These are phyloP conservation scores for Myzus persicae DNA, from an alignment of 1,140 invertebrate species.

Conservation along the genomic window DNA sequence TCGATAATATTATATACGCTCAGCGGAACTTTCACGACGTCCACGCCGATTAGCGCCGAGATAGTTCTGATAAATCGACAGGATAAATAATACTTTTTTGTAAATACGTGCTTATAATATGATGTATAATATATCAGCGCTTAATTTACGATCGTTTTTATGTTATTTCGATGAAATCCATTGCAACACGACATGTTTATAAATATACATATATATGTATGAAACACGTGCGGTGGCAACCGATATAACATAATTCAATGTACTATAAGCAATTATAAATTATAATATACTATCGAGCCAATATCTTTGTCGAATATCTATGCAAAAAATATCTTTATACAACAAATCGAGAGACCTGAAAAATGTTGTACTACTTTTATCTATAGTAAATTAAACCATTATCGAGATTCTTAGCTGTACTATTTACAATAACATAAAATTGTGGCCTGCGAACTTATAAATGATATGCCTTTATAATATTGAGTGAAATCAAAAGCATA, in stretches of 20 bases:
- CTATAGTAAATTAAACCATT: background rate
- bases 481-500: background rate
- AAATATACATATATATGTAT: background rate
- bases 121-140: background rate
- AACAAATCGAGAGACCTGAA: background rate
- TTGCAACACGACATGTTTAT: background rate
- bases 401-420: background rate
- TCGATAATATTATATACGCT: background rate
- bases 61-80: slow-evolving; percentile 8
- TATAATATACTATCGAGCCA: background rate
- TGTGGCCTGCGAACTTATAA: background rate
- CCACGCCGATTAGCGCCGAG: slow-evolving; percentile 22
- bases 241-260: background rate
- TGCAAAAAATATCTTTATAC: background rate
- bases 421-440: background rate
- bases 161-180: slow-evolving; percentile 22
- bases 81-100: background rate
- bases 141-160: background rate
- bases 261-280: background rate
- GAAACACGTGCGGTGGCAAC: background rate
- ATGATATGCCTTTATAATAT: background rate
- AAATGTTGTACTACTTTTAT: background rate
- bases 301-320: slow-evolving; percentile 12
- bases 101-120: background rate
- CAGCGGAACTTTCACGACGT: slow-evolving; percentile 41